Evolutionary conservation across 2,888 invertebrate genomes (phyloP).

Genomic region (Drosophila mimica): DNA sequence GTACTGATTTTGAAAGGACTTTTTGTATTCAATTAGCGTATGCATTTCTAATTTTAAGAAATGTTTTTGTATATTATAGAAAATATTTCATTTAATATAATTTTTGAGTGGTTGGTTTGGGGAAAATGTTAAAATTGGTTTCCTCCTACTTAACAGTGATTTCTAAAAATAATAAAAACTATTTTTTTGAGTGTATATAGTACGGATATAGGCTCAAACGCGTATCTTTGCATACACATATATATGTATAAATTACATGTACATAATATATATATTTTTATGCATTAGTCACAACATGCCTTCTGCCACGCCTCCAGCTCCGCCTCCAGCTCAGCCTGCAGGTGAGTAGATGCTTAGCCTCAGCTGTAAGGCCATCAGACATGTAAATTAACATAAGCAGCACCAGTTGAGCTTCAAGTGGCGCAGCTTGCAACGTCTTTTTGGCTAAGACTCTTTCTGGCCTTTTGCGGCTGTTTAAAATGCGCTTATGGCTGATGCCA

Average conservation of each 20-base stretch:
- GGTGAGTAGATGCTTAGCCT: constrained; percentile 22
- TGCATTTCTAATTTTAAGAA: neutral
- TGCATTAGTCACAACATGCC: constrained; percentile 59
- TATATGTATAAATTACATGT: constrained; percentile 6
- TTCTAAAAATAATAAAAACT: neutral
- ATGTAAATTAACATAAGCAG: constrained; percentile 75
- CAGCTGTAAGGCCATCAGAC: constrained; percentile 62
- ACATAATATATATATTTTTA: constrained; percentile 51
- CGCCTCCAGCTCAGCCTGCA: constrained; percentile 18
- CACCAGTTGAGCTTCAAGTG: constrained; percentile 52
- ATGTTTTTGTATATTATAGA: no score
- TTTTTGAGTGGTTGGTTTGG: no score
- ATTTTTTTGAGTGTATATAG: neutral
- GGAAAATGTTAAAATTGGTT: no score
- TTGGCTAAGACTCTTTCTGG: constrained; percentile 14
- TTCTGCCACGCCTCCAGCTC: constrained; percentile 22
- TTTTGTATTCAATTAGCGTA: neutral
- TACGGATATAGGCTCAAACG: neutral
- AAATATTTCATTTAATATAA: no score
- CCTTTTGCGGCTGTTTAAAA: constrained; percentile 44
- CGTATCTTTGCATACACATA: constrained; percentile 48
- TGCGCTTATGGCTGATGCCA: constrained; percentile 54
- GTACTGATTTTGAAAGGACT: neutral
- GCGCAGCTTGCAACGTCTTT: constrained; percentile 60
- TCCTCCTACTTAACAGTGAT: neutral